Percentiles rank a stretch among this genome's conserved stretches.
Conservation (phyloP, 2,888 invertebrate species). For the Cinara cedri region DNA sequence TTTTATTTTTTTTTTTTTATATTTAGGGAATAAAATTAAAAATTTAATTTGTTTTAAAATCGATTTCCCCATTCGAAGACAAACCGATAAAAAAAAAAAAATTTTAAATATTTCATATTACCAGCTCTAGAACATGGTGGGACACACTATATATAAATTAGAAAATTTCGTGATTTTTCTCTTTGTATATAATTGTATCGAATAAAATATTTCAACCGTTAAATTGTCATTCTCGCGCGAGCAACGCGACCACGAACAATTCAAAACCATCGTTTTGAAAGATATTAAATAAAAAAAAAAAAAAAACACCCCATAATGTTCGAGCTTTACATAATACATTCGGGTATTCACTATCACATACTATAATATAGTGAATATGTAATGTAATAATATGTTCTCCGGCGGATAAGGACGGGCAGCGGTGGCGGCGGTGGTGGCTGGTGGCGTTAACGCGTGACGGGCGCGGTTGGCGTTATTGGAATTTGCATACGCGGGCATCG, state of each 20-base stretch:
- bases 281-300: slow-evolving; percentile 18
- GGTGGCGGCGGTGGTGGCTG: not conserved
- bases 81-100: too few species aligned
- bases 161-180: too few species aligned
- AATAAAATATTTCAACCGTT: not conserved
- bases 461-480: slow-evolving; percentile 20
- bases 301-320: not conserved
- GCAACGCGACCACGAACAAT: not conserved
- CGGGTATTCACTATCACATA: slow-evolving; percentile 37
- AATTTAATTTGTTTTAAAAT: too few species aligned
- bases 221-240: not conserved
- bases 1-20: too few species aligned
- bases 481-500: slow-evolving; percentile 44
- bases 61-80: too few species aligned
- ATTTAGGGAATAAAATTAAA: too few species aligned
- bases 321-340: slow-evolving; percentile 28
- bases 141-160: too few species aligned
- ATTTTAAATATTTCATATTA: too few species aligned
- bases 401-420: not conserved
- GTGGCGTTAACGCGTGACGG: slow-evolving; percentile 4
- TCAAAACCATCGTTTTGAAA: not conserved
- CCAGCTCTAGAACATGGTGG: too few species aligned
- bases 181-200: too few species aligned
- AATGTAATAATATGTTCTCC: slow-evolving; percentile 55
- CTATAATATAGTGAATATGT: slow-evolving; percentile 47